Percentiles rank a stretch among this genome's conserved stretches.
These are phyloP conservation scores for Halotydeus destructor DNA, from an alignment of 1,140 invertebrate species.

Conservation along the genomic window DNA sequence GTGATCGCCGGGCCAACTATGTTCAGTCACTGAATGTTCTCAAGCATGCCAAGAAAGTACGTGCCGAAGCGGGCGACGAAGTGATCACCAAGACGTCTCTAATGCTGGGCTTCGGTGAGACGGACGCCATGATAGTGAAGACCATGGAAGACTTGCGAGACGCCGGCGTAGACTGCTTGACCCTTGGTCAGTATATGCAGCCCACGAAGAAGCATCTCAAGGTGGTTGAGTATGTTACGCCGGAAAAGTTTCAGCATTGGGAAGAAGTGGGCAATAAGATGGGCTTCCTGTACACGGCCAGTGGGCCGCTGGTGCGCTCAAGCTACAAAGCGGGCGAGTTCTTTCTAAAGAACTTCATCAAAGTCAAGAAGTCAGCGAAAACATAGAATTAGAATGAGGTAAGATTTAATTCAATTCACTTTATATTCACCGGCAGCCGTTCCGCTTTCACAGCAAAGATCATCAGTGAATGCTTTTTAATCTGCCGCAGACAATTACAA, in stretches of 20 bases:
- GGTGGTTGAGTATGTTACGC: conserved; percentile 87
- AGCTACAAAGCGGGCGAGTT: conserved; percentile 83
- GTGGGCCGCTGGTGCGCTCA: conserved; percentile 85
- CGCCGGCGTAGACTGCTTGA: conserved; percentile 76
- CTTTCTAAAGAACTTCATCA: conserved; percentile 18
- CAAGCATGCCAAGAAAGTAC: conserved; percentile 47
- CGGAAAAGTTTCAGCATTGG: conserved; percentile 83
- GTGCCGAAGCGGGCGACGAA: not conserved
- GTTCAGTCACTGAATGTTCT: conserved; percentile 66
- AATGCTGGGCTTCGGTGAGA: conserved; percentile 94
- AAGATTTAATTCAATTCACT: not conserved
- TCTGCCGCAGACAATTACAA: not conserved
- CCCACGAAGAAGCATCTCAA: conserved; percentile 89
- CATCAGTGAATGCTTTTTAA: not conserved
- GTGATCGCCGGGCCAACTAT: conserved; percentile 62
- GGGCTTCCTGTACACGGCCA: conserved; percentile 91
- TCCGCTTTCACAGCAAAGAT: not conserved
- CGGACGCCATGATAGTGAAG: conserved; percentile 63
- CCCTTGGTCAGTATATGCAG: conserved; percentile 98
- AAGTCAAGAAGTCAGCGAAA: conserved; percentile 9
- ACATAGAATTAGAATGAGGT: too few relatives aligned
- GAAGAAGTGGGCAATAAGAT: conserved; percentile 57
- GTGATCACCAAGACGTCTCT: conserved; percentile 87
- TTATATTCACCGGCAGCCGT: not conserved
- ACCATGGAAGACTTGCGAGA: conserved; percentile 59